Evolutionary conservation across 2,888 invertebrate genomes (phyloP), one percentile per base, ranked within the genome.

Genomic region (Dexiosoma caninum): DNA sequence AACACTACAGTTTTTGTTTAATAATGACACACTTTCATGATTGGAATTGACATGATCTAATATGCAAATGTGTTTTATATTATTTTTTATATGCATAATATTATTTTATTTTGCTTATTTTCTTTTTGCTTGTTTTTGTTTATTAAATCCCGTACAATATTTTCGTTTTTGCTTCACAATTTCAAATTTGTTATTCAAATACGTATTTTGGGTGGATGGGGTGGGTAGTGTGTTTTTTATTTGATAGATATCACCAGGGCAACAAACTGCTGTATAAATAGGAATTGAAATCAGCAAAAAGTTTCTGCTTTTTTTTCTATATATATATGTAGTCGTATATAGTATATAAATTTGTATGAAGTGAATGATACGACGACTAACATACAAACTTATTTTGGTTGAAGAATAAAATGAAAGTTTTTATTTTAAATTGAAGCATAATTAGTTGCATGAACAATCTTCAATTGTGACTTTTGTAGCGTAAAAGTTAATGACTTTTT

Each of bases 201-300:
- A 27, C 4, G 6, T 27, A n/a, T n/a, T n/a, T n/a, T n/a, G 27
- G 3, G 27, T 27, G 27, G 3, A 27, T 27, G 27, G n/a, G 3
- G 6, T 27, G 27, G 3, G 27, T 27, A 27, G n/a, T 27, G 6
- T 49, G 9, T 12, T 32, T 53, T 57, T 81, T 83, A 82, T 83
- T 84, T 84, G 60, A 76, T 83, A 83, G 82, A 83, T 83, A 84
- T 84, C 71, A 42, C 81, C 79, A 84, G 57, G 82, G 83, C 78
- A 84, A 84, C 84, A 57, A 40, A 49, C 9, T 64, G 19, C 8
- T 62, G 1, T 27, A 10, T n/a, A 30, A 27, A 21, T 37, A 37
- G 35, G 44, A 35, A 27, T 53, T 21, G 21, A 51, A 42, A 37
- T 19, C 10, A 35, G 35, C 5, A 64, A 23, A 51, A 66, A 59